phyloP scores from a whole-genome alignment of 1,140 invertebrate species.

The Anastrepha obliqua region DNA sequence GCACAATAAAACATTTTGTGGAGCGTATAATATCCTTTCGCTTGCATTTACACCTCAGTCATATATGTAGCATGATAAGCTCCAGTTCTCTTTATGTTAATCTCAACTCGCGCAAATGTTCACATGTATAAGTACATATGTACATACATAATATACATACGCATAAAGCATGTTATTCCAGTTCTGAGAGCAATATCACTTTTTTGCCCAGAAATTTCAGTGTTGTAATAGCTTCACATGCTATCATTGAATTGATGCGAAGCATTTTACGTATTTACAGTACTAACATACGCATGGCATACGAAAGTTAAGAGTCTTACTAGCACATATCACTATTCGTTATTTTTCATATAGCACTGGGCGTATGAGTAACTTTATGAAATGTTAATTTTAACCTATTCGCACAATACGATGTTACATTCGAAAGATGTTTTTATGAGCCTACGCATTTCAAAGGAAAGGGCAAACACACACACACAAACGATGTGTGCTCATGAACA shows the following conservation, averaged over 20 bases:
- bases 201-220: not conserved
- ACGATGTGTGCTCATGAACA: no score
- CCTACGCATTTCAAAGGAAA: not conserved
- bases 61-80: not conserved
- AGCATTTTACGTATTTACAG: not conserved
- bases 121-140: not conserved
- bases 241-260: not conserved
- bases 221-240: not conserved
- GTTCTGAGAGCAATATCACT: not conserved
- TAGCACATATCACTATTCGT: not conserved
- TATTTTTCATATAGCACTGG: not conserved
- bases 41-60: not conserved
- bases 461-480: not conserved
- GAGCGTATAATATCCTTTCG: not conserved
- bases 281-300: not conserved
- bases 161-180: not conserved
- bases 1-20: not conserved
- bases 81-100: not conserved
- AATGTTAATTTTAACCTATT: slow-evolving; percentile 30
- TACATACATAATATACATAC: not conserved
- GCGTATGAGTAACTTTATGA: slow-evolving; percentile 20
- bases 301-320: not conserved
- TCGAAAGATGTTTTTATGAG: not conserved
- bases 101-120: not conserved
- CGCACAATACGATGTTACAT: not conserved